phyloP scores from a whole-genome alignment of 1,140 invertebrate genomes.

The Lepidotrigona ventralis region DNA sequence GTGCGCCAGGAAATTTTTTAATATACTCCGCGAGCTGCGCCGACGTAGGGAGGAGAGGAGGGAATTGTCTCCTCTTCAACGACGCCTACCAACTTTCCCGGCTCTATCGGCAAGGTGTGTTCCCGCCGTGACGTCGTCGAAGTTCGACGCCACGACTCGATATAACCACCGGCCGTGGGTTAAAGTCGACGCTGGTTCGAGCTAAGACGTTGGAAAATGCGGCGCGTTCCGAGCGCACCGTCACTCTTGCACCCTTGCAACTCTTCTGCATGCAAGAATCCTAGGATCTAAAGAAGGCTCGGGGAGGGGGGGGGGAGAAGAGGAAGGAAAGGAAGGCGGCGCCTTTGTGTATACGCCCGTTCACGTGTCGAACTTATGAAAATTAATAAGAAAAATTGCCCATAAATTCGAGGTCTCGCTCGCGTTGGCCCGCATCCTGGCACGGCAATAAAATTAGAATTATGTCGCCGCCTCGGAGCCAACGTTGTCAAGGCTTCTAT shows the following conservation, averaged over 20 bases:
- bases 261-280: neutral
- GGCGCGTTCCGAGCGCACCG: neutral
- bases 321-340: neutral
- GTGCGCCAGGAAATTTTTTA: neutral
- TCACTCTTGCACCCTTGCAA: neutral
- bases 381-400: constrained; percentile 81
- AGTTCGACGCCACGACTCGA: neutral
- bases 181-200: neutral
- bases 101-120: neutral
- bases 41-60: neutral
- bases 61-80: too few species aligned
- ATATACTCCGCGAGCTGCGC: neutral
- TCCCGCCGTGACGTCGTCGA: neutral
- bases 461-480: constrained; percentile 65
- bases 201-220: constrained; percentile 5
- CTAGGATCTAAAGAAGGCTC: neutral
- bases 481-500: neutral
- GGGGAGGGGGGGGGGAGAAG: neutral
- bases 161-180: constrained; percentile 1
- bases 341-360: constrained; percentile 69
- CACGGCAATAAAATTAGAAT: constrained; percentile 79
- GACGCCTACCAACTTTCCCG: neutral
- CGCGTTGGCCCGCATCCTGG: constrained; percentile 61
- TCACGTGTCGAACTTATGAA: constrained; percentile 80
- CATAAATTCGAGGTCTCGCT: constrained; percentile 75